Percentiles rank a stretch among this genome's conserved stretches.
Evolutionary conservation across 2,888 invertebrate genomes (phyloP).

Genomic region (Helicoverpa assulta): DNA sequence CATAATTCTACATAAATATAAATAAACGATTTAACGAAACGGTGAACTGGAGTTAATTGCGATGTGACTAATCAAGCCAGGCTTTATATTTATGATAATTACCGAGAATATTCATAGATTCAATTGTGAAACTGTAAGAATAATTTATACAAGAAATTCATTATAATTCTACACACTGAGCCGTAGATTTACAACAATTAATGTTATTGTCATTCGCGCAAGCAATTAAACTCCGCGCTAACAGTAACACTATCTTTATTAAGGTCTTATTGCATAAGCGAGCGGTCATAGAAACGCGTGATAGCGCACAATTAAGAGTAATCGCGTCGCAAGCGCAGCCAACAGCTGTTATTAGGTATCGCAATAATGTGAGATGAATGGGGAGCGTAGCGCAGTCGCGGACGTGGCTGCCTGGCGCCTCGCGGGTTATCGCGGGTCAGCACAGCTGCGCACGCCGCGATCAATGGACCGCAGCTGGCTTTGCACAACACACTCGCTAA

Average conservation of each 20-base stretch:
- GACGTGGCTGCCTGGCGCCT: conserved; percentile 80
- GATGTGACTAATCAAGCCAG: conserved; percentile 54
- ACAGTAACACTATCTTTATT: conserved; percentile 70
- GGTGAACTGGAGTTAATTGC: conserved; percentile 48
- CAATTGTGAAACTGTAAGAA: conserved; percentile 40
- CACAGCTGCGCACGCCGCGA: conserved; percentile 70
- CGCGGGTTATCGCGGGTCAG: conserved; percentile 86
- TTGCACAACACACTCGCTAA: conserved; percentile 65
- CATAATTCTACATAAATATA: conserved; percentile 24
- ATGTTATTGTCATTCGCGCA: conserved; percentile 57
- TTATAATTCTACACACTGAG: conserved; percentile 40
- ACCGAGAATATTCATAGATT: conserved; percentile 45
- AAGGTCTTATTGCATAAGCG: conserved; percentile 74
- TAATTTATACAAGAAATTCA: conserved; percentile 48
- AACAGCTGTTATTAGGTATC: conserved; percentile 73
- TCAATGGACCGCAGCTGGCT: conserved; percentile 77
- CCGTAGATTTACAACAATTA: conserved; percentile 57
- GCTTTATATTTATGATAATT: conserved; percentile 56
- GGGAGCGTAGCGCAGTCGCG: conserved; percentile 70
- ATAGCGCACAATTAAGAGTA: conserved; percentile 80
- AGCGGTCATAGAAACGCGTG: conserved; percentile 75
- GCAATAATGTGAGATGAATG: conserved; percentile 80
- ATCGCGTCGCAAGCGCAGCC: conserved; percentile 79
- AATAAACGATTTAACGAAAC: conserved; percentile 19
- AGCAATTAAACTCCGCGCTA: conserved; percentile 66